Conservation (phyloP, 2,113 vertebrate species). For the Sakesphorus luctuosus region DNA sequence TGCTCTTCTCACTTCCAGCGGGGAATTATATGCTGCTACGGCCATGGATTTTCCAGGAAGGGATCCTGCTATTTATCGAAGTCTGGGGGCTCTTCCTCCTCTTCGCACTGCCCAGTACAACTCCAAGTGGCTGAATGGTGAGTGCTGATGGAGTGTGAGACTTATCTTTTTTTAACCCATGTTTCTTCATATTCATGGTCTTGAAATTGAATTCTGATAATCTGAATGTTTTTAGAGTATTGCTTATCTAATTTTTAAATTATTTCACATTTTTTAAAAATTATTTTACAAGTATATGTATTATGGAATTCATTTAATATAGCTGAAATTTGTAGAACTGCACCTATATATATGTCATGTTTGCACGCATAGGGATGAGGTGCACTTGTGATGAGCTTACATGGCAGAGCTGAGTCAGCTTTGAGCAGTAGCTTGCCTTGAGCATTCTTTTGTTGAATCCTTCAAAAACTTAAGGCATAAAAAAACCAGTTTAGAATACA, state of each 20-base stretch:
- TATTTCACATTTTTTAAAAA: neutral
- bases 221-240: neutral
- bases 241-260: neutral
- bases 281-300: neutral
- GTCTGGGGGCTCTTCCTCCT: slow-evolving; percentile 89
- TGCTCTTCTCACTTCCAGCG: slow-evolving; percentile 92
- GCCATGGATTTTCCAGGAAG: slow-evolving; percentile 98
- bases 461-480: neutral
- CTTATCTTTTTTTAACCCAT: neutral
- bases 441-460: neutral
- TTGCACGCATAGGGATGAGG: neutral
- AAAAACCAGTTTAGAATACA: neutral
- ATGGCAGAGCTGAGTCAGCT: neutral
- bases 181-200: neutral
- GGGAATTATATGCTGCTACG: slow-evolving; percentile 94
- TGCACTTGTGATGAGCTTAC: neutral
- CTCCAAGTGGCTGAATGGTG: slow-evolving; percentile 98
- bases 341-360: neutral
- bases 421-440: neutral
- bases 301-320: neutral
- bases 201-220: neutral
- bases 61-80: slow-evolving; percentile 96
- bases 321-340: neutral
- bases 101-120: slow-evolving; percentile 97
- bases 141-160: neutral